Conservation (phyloP, 2,797 vertebrate genomes). For the Babyrousa celebensis region DNA sequence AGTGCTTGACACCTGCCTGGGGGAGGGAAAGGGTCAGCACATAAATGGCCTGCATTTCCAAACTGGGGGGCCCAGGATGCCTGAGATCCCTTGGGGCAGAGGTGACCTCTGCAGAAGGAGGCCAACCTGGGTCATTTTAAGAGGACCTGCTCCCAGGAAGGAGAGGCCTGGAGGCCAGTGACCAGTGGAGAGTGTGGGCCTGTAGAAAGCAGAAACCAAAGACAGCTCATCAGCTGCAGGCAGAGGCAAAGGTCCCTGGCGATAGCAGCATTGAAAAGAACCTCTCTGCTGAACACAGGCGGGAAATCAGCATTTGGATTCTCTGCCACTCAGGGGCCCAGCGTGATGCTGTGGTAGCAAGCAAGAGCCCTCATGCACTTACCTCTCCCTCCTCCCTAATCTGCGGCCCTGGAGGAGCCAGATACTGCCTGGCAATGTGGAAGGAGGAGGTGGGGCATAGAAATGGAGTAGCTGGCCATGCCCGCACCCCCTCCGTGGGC, state of each 20-base stretch:
- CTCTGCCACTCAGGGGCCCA: not conserved
- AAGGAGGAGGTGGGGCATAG: not conserved
- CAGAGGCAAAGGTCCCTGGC: not conserved
- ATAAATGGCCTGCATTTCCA: not conserved
- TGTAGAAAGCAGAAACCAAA: not conserved
- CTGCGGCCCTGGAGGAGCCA: not conserved
- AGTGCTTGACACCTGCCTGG: no score
- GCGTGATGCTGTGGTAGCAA: no score
- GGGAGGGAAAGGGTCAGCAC: not conserved
- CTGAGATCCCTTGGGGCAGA: not conserved
- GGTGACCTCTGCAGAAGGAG: not conserved
- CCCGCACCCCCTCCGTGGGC: accelerated
- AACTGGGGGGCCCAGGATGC: not conserved
- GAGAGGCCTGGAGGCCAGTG: not conserved
- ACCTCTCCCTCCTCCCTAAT: not conserved
- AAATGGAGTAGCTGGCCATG: accelerated
- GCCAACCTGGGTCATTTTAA: not conserved
- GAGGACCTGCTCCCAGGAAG: not conserved
- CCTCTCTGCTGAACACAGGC: accelerated
- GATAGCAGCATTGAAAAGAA: not conserved
- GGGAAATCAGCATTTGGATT: not conserved
- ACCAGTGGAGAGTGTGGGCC: not conserved
- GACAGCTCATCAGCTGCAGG: no score
- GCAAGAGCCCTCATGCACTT: accelerated
- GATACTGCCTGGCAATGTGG: accelerated